phyloP scores from a whole-genome alignment of 2,888 invertebrate genomes.

The Agriopis leucophaearia region DNA sequence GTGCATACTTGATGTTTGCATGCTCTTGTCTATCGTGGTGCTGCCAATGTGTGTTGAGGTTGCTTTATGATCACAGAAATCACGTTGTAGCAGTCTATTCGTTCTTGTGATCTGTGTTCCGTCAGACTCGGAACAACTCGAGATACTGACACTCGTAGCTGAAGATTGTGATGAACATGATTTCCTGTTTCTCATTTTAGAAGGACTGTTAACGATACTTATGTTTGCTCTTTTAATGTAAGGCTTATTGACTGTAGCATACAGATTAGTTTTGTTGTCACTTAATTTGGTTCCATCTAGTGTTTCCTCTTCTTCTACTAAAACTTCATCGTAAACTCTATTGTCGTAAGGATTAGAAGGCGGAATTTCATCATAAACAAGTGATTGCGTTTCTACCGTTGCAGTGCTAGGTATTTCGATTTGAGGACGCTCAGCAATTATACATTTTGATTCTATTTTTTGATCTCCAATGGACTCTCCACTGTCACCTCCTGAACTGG shows the following conservation, averaged over 20 bases:
- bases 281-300: conserved; percentile 76
- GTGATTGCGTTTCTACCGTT: conserved; percentile 72
- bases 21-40: conserved; percentile 89
- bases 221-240: conserved; percentile 80
- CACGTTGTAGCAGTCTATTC: conserved; percentile 73
- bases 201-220: conserved; percentile 84
- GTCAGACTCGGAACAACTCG: conserved; percentile 85
- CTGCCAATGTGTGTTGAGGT: conserved; percentile 84
- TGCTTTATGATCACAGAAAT: conserved; percentile 76
- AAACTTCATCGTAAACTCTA: conserved; percentile 80
- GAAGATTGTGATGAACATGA: conserved; percentile 83
- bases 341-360: conserved; percentile 67
- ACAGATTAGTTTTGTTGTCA: conserved; percentile 77
- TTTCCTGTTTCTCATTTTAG: conserved; percentile 73
- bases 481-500: conserved; percentile 88
- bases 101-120: conserved; percentile 83
- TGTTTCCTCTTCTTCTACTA: conserved; percentile 80
- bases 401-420: conserved; percentile 85
- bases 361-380: conserved; percentile 77
- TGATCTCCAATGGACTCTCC: conserved; percentile 86
- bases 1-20: conserved; percentile 89
- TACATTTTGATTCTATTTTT: conserved; percentile 66
- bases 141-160: conserved; percentile 83
- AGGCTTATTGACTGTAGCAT: conserved; percentile 82
- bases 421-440: conserved; percentile 72